A percentile compares a stretch with the other conserved stretches of the same genome.
Evolutionary conservation across 1,140 invertebrate species (phyloP).

Genomic region (Helicoverpa armigera): DNA sequence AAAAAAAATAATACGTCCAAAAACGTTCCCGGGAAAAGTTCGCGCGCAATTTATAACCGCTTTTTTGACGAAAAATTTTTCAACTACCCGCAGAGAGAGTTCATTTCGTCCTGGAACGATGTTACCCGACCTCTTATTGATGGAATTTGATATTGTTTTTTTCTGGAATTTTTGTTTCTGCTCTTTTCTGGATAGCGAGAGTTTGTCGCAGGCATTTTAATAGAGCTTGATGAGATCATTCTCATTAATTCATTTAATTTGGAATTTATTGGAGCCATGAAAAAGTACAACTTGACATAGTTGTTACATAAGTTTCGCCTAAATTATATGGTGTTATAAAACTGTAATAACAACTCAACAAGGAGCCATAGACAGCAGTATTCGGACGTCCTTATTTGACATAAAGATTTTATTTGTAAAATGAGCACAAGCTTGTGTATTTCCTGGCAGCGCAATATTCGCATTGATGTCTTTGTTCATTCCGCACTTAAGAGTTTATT

Average conservation of each 20-base stretch:
- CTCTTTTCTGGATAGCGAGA: conserved; percentile 14
- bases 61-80: conserved; percentile 42
- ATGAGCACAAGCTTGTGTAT: neutral
- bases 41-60: conserved; percentile 31
- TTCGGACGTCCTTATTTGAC: too few relatives aligned
- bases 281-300: too few relatives aligned
- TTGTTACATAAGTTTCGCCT: too few relatives aligned
- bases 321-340: neutral
- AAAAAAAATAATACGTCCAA: conserved; percentile 50
- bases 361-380: too few relatives aligned
- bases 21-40: conserved; percentile 31
- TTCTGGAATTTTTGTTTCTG: conserved; percentile 18
- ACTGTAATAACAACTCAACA: neutral
- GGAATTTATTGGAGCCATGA: too few relatives aligned
- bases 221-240: conserved; percentile 33
- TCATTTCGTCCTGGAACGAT: conserved; percentile 41
- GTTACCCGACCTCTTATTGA: conserved; percentile 40
- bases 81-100: conserved; percentile 41
- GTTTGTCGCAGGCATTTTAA: conserved; percentile 29
- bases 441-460: neutral
- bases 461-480: neutral
- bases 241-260: neutral
- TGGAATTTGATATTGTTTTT: conserved; percentile 50
- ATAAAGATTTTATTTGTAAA: neutral
- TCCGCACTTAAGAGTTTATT: conserved; percentile 4